These are phyloP conservation scores for Syngnathus typhle DNA, from an alignment of 2,113 vertebrate genomes.

Conservation along the genomic window DNA sequence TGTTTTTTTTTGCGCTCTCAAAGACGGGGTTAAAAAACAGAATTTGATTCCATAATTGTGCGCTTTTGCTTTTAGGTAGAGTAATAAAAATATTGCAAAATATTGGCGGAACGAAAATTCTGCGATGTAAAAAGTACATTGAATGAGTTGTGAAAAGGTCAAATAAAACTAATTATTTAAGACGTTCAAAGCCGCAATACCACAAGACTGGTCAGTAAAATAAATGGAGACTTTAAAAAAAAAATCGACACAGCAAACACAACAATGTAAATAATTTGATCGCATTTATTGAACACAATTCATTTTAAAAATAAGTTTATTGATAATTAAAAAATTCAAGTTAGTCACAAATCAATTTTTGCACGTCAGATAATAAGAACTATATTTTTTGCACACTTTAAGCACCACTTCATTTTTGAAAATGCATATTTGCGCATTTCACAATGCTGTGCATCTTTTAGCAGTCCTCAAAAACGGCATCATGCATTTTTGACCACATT, in stretches of 20 bases:
- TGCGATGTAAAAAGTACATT: too few species aligned
- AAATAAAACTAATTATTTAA: too few species aligned
- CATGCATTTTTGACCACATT: slow-evolving; percentile 1
- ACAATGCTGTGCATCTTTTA: background rate
- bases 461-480: background rate
- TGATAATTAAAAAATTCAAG: background rate
- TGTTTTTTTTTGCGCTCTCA: slow-evolving; percentile 16
- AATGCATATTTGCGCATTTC: background rate
- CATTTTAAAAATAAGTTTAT: background rate
- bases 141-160: too few species aligned
- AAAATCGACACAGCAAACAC: too few species aligned
- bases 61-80: too few species aligned
- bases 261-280: too few species aligned
- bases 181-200: too few species aligned
- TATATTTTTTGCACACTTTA: background rate
- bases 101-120: too few species aligned
- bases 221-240: too few species aligned
- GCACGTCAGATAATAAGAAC: background rate
- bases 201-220: too few species aligned
- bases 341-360: background rate
- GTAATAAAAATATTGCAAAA: too few species aligned
- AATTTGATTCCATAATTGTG: background rate
- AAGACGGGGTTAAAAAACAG: background rate
- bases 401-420: background rate
- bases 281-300: background rate